A percentile compares a stretch with the other conserved stretches of the same genome.
phyloP scores from a whole-genome alignment of 1,140 invertebrate genomes.

The Tyrophagus putrescentiae region DNA sequence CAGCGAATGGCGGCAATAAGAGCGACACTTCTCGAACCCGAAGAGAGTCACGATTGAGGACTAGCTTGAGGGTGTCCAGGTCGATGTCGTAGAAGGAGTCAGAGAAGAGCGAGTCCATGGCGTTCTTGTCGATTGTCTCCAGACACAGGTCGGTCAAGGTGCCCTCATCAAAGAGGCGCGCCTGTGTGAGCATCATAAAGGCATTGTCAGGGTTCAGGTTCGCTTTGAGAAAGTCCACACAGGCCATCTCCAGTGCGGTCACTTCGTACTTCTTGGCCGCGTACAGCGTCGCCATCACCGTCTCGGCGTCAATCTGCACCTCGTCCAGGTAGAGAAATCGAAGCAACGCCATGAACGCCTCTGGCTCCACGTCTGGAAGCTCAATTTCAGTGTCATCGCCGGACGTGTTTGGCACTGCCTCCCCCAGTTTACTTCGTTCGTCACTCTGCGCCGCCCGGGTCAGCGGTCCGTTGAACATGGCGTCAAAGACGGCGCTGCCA shows the following conservation, averaged over 20 bases:
- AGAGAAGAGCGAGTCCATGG: conserved; percentile 58
- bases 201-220: conserved; percentile 67
- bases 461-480: conserved; percentile 64
- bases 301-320: conserved; percentile 67
- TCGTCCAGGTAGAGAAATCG: conserved; percentile 68
- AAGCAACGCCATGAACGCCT: conserved; percentile 52
- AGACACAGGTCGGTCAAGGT: conserved; percentile 59
- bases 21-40: conserved; percentile 63
- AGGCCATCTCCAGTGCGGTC: conserved; percentile 60
- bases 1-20: conserved; percentile 50
- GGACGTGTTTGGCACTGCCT: neutral
- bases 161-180: conserved; percentile 64
- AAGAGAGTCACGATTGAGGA: conserved; percentile 65
- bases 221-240: conserved; percentile 64
- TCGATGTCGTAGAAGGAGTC: conserved; percentile 79
- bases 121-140: conserved; percentile 71
- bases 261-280: conserved; percentile 77
- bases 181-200: conserved; percentile 62
- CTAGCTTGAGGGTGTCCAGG: conserved; percentile 57
- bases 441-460: conserved; percentile 25
- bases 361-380: conserved; percentile 65
- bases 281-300: conserved; percentile 70
- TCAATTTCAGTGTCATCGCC: conserved; percentile 46
- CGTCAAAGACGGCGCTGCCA: conserved; percentile 68
- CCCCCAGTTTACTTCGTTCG: neutral